Conservation (phyloP, 2,888 invertebrate genomes). For the Bursaphelenchus okinawaensis region DNA sequence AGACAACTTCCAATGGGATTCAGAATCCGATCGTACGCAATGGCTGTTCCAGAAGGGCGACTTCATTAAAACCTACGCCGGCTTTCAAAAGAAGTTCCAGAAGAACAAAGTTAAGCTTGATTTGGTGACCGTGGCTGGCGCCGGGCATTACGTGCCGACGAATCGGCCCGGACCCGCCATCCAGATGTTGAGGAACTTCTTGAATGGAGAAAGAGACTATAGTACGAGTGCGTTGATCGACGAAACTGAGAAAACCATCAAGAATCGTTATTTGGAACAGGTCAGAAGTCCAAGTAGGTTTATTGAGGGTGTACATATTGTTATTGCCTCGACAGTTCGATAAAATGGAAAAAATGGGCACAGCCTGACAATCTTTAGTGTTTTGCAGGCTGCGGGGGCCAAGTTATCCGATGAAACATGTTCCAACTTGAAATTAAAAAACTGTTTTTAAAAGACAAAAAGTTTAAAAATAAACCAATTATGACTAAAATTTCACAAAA, state of each 20-base stretch:
- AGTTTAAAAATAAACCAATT: too few relatives aligned
- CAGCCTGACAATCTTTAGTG: too few relatives aligned
- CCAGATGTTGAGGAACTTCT: slow-evolving; percentile 48
- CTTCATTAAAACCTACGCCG: slow-evolving; percentile 11
- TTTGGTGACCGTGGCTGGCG: slow-evolving; percentile 31
- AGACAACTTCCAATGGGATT: slow-evolving; percentile 17
- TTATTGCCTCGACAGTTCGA: too few relatives aligned
- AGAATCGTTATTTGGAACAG: not conserved
- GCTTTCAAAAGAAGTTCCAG: slow-evolving; percentile 22
- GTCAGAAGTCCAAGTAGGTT: too few relatives aligned
- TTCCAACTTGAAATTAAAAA: too few relatives aligned
- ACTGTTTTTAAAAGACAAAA: too few relatives aligned
- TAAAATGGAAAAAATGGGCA: too few relatives aligned
- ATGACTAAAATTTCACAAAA: too few relatives aligned
- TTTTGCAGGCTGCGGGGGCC: too few relatives aligned
- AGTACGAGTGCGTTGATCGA: slow-evolving; percentile 19
- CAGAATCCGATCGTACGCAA: slow-evolving; percentile 1
- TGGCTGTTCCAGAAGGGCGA: slow-evolving; percentile 18
- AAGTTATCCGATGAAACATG: not conserved
- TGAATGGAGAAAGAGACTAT: slow-evolving; percentile 29
- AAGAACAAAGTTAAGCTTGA: slow-evolving; percentile 19
- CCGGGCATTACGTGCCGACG: slow-evolving; percentile 34
- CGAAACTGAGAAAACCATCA: not conserved
- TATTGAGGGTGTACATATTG: too few relatives aligned
- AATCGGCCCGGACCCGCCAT: slow-evolving; percentile 48